Evolutionary conservation across 2,113 vertebrate genomes (phyloP).

Genomic region (Mus pahari): DNA sequence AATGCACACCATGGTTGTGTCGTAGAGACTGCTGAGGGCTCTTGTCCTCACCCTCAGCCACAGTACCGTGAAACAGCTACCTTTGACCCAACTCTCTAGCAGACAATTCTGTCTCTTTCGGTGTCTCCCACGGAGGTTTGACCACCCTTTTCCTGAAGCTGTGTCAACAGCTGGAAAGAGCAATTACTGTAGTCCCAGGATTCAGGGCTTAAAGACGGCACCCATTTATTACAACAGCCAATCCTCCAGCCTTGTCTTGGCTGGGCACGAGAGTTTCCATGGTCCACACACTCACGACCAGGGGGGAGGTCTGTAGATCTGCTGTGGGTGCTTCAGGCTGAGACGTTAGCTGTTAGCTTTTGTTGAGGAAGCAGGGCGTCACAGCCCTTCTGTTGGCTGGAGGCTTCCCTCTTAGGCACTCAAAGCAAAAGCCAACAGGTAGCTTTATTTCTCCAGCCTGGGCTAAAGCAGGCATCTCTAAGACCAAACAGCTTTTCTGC

Average conservation of each 20-base stretch:
- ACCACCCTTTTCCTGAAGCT: neutral
- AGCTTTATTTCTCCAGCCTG: neutral
- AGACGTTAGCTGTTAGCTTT: constrained; percentile 20
- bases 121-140: neutral
- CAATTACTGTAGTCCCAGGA: neutral
- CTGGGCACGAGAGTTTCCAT: too few species aligned
- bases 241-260: neutral
- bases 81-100: neutral
- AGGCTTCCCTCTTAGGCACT: neutral
- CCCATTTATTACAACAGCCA: neutral
- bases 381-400: neutral
- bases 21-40: neutral
- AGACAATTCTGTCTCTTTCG: neutral
- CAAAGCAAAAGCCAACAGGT: constrained; percentile 1
- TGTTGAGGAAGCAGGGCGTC: neutral
- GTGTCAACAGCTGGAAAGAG: neutral
- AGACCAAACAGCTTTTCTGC: neutral
- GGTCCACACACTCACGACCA: neutral
- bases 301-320: neutral
- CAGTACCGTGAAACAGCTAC: neutral
- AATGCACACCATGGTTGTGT: neutral
- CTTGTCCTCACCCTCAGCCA: neutral
- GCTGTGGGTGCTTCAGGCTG: neutral
- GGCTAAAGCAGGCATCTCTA: neutral
- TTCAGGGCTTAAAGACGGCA: neutral